Evolutionary conservation across 2,797 vertebrate genomes (phyloP), one percentile per base, ranked within the genome.

Genomic region (Smutsia gigantea): DNA sequence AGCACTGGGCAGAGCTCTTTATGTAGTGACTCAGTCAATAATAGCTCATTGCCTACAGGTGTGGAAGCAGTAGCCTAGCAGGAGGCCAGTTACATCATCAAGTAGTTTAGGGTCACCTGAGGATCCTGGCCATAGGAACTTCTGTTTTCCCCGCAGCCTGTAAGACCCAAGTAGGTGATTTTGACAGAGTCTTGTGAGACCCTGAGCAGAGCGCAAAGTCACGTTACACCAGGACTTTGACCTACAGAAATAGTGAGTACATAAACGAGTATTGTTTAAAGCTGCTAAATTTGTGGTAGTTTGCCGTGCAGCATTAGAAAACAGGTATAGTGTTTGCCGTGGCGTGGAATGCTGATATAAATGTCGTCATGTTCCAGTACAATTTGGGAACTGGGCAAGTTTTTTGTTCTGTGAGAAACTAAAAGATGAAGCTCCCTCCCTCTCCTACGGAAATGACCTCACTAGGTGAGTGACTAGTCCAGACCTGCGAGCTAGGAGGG

Each of bases 321-420:
- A 87, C 13, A 8, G 78, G 61, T 64, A 64, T 6, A 7, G 15
- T 68, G 19, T 23, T n/a, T 46, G 15, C 3, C 21, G 21, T 19
- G 59, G 37, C 63, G 25, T 4, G 5, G 14, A 17, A 69, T 55
- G 23, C 34, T 71, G 46, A 39, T 5, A 63, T 34, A n/a, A 77
- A 72, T 46, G 9, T 46, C 12, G 59, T 94, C 23, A 77, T 37
- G n/a, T 92, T 55, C 17, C 5, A 27, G 39, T 39, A 27, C 17
- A 34, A 18, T 31, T 53, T 96, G 71, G 71, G 29, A 82, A 81
- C n/a, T n/a, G 1, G 23, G 18, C 9, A 61, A 39, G 4, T 23
- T 42, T 95, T 95, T 97, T 86, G 37, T 63, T 85, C 39, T 9
- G 23, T 46, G 68, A 68, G 49, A 85, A 84, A 92, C 8, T 63